These are phyloP conservation scores for Acridotheres tristis DNA, from an alignment of 2,797 vertebrate genomes.

Conservation along the genomic window DNA sequence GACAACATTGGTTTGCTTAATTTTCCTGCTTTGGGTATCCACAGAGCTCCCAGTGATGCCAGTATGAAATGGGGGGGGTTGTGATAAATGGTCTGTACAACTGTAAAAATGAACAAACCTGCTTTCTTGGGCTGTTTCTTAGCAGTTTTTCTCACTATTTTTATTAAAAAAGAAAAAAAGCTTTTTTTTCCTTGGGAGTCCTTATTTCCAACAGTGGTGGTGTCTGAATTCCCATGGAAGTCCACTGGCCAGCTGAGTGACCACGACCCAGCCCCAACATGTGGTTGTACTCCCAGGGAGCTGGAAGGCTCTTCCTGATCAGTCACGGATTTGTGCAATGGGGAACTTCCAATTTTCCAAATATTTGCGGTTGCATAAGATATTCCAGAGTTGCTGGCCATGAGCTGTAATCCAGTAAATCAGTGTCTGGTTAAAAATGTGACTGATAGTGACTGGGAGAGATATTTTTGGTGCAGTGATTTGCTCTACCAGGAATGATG, in stretches of 20 bases:
- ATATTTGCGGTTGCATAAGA: neutral
- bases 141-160: slow-evolving; percentile 16
- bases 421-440: neutral
- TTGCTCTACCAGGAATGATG: neutral
- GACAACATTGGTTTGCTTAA: rapidly evolving
- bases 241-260: neutral
- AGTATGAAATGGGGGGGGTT: neutral
- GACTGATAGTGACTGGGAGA: neutral
- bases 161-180: neutral
- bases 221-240: rapidly evolving
- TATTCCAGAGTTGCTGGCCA: neutral
- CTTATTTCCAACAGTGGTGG: neutral
- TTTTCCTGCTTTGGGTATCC: neutral
- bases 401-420: neutral
- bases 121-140: neutral
- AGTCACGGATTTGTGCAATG: neutral
- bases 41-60: neutral
- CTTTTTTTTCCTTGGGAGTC: neutral
- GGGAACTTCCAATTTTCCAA: slow-evolving; percentile 25
- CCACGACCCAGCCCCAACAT: neutral
- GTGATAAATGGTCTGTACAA: neutral
- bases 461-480: neutral
- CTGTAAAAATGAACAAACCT: neutral
- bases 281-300: neutral
- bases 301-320: neutral